Conservation (phyloP, 2,113 vertebrate species). For the Mobula hypostoma region DNA sequence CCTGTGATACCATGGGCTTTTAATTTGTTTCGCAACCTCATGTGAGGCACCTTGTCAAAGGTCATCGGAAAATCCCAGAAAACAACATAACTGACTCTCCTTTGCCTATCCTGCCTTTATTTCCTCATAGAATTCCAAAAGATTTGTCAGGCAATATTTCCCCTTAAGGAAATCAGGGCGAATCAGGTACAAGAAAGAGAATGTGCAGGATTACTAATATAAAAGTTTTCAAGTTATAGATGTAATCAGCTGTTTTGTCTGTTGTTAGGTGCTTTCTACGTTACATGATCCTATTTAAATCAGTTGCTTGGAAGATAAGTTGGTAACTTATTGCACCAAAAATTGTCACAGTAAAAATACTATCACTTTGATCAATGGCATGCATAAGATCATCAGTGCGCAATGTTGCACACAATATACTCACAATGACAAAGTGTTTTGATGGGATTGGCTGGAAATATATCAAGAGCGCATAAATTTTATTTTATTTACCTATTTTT, state of each 20-base stretch:
- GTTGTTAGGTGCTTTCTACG: not conserved
- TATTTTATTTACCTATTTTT: not conserved
- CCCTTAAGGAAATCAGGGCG: no score
- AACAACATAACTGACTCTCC: no score
- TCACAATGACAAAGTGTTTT: not conserved
- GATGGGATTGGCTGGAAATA: not conserved
- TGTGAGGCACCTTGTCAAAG: no score
- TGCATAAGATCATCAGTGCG: not conserved
- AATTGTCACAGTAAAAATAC: not conserved
- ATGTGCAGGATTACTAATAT: not conserved
- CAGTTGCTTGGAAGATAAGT: not conserved
- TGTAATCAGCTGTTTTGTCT: not conserved
- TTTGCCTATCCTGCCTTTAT: no score
- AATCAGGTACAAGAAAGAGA: no score
- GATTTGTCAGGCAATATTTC: no score
- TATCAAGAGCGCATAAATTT: not conserved
- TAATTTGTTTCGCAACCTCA: no score
- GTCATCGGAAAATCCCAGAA: no score
- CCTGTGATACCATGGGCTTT: no score
- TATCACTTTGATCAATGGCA: not conserved
- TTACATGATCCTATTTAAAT: not conserved
- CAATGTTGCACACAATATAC: not conserved
- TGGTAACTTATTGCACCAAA: not conserved
- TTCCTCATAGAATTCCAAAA: no score
- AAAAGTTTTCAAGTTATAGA: not conserved